A percentile compares a stretch with the other conserved stretches of the same genome.
Evolutionary conservation across 2,113 vertebrate species (phyloP).

Genomic region (Solea solea): DNA sequence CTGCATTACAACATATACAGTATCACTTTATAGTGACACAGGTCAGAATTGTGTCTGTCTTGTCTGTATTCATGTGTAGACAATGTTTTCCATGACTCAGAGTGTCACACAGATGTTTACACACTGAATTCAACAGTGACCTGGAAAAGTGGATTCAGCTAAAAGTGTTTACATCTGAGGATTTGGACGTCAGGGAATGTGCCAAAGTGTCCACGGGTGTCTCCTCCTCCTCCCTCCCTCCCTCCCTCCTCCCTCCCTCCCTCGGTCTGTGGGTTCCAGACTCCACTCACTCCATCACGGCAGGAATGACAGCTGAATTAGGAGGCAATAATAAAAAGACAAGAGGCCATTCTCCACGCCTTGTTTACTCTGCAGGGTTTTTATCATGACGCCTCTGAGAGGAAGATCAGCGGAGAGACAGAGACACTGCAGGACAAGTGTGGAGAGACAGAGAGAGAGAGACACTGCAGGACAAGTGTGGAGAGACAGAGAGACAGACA

Average conservation of each 20-base stretch:
- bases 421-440: conserved; percentile 55
- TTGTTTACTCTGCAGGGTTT: conserved; percentile 61
- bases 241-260: background rate
- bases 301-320: conserved; percentile 44
- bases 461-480: background rate
- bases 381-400: conserved; percentile 48
- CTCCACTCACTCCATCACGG: conserved; percentile 19
- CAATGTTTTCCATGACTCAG: no score
- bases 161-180: no score
- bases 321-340: conserved; percentile 59
- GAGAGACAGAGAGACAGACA: background rate
- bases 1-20: no score
- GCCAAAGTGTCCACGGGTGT: background rate
- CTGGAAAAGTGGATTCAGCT: no score
- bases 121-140: no score
- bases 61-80: no score
- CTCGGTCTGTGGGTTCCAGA: background rate
- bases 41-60: no score
- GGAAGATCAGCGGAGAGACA: conserved; percentile 49
- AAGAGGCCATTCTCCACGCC: conserved; percentile 63
- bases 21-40: no score
- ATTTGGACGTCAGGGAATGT: no score
- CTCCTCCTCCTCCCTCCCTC: background rate
- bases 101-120: no score
- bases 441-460: conserved; percentile 43